Evolutionary conservation across 1,140 invertebrate species (phyloP), one percentile per base, ranked within the genome.

Genomic region (Argopecten irradians): DNA sequence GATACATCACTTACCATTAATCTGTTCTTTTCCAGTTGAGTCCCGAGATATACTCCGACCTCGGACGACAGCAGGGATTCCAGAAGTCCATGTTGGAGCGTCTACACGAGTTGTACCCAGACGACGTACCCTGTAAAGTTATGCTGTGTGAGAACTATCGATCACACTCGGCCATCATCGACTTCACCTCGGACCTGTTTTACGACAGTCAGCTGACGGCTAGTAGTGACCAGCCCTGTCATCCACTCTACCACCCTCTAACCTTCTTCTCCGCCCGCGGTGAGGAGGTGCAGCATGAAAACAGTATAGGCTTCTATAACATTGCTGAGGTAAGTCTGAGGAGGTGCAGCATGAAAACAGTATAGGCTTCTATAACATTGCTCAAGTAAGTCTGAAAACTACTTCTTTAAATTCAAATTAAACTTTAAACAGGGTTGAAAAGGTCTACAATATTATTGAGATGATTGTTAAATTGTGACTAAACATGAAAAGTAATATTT

Each of bases 241-340:
- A 98, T 93, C 96, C 97, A 0, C 96, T 96, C 22, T 97, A 97
- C 91, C 97, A 97, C 90, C 97, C 98, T 0, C 94, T 98, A 5
- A 97, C 97, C 0, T 98, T 98, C 94, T 98, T 98, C 93, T 97
- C 97, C 16, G 97, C 97, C 0, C 95, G 97, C 71, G 97, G 98
- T 3, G 96, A 97, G 93, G 98, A 98, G 94, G 96, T 97, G 1
- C 94, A 94, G 46, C 97, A 98, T 94, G 96, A 96, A 85, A 97
- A 98, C 93, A 98, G 97, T 16, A 98, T 98, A 1, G 97, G 97
- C 0, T 98, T 97, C 94, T 98, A 98, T 92, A 98, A 98, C 94
- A 97, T 97, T 93, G 97, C 97, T 3, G 98, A 98, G 95, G 97
- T 98, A 14, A 92, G 89, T 46, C 19, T 19, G 43, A 16, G 43